Base-by-base conservation (phyloP, 2,888 invertebrate genomes). In the Aricia artaxerxes region DNA sequence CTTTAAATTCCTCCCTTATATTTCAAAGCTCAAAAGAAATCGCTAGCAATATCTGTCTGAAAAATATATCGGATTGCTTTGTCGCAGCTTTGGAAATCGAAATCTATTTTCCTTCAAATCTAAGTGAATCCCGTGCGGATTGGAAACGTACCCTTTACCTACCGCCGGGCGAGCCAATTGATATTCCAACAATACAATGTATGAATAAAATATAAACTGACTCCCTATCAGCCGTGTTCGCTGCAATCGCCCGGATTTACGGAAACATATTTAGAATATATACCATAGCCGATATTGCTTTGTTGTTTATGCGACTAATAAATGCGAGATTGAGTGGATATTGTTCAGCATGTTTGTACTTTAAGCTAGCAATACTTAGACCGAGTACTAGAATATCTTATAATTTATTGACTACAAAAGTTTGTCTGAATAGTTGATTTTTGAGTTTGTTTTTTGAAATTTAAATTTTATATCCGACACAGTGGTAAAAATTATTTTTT, bases 41-140 rank as follows among this genome's bases (percentile, higher is more conserved):
- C 94, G 94, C 93, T 92, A 89, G 93, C 94, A 94, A 94, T 94
- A 94, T 94, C 94, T 93, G 94, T 93, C 94, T 94, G 94, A 94
- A 94, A 94, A 94, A 94, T 94, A 94, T 94, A 94, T 94, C 94
- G 94, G 94, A 94, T 94, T 94, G 94, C 94, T 94, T 94, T 94
- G 94, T 94, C 94, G 94, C 93, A 93, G 94, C 94, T 93, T 93
- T 93, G 90, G 90, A 93, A 94, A 94, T 94, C 94, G 93, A 94
- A 94, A 94, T 94, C 94, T 94, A 94, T 94, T 94, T 94, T 94
- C 94, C 94, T 94, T 94, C 94, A 94, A 94, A 94, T 94, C 94
- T 94, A 94, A 94, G 94, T 93, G 94, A 94, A 94, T 94, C 94
- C 94, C 94, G 93, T 91, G 94, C 92, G 94, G 94, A 94, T 94